Base-by-base conservation (phyloP, 2,888 invertebrate genomes). In the Barypeithes pellucidus region DNA sequence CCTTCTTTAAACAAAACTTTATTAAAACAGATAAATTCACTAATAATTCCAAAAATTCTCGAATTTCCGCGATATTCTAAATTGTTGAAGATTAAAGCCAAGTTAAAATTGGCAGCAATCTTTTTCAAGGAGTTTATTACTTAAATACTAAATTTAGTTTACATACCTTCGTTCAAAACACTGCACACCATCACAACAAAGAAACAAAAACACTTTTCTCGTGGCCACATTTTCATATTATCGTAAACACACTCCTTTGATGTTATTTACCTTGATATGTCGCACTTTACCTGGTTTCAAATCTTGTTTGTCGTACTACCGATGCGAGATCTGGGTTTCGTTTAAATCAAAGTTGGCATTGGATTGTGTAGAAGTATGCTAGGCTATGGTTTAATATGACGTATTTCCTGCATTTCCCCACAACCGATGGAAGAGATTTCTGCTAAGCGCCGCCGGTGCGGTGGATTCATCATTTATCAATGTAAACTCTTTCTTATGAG, bases 281-380 rank as follows among this genome's bases (percentile, higher is more conserved):
- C 12, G 16, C 54, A 33, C 54, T 33, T n/a, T 29, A 54, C 16
- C 9, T 16, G 8, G 14, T 54, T 33, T 7, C n/a, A 50, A 2
- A n/a, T n/a, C 8, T 29, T 29, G 29, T 29, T 5, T 14, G n/a
- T 54, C 9, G 22, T 33, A 43, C 16, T 43, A 54, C 29, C 33
- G 29, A 43, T 12, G 8, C 52, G 54, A 54, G 33, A 54, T 14
- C 29, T 54, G n/a, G 33, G 33, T 16, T 54, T 54, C 24, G 20
- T 54, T 54, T 54, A 54, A 54, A 54, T 33, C 54, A 54, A 54
- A 54, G 54, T 54, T 4, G 54, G 54, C 33, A 33, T 54, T 52
- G 22, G 52, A 52, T 12, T 54, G 54, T 33, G 29, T 33, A 14
- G n/a, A n/a, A n/a, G 33, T 39, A 54, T 16, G 29, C 33, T 54